Conservation (phyloP, 2,113 vertebrate species). For the Pungitius pungitius region DNA sequence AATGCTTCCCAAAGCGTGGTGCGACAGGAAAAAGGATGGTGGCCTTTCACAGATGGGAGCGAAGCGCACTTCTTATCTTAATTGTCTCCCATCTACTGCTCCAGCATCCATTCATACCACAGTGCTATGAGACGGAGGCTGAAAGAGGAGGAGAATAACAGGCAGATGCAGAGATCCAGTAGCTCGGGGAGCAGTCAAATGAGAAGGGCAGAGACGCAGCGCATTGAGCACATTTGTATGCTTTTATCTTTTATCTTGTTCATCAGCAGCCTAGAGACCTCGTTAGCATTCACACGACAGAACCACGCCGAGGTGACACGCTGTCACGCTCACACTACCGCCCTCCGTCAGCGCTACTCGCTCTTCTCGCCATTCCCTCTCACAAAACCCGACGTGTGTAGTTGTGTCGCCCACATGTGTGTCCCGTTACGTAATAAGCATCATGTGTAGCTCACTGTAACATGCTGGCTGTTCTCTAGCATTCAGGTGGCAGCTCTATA, state of each 20-base stretch:
- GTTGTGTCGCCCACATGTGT: not conserved
- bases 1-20: conserved; percentile 6
- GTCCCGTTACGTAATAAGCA: not conserved
- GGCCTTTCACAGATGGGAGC: conserved; percentile 28
- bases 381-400: not conserved
- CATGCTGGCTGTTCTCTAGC: not conserved
- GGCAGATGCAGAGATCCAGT: not conserved
- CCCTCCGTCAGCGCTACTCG: conserved; percentile 1
- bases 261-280: conserved; percentile 31
- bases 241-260: conserved; percentile 48
- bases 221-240: conserved; percentile 20
- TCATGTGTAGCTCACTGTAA: not conserved
- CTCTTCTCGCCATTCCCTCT: not conserved
- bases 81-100: conserved; percentile 42
- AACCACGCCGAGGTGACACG: conserved; percentile 32
- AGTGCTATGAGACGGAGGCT: conserved; percentile 5
- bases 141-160: not conserved
- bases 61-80: conserved; percentile 37
- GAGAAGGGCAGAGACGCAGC: not conserved
- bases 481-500: conserved; percentile 19
- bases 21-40: conserved; percentile 24
- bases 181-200: conserved; percentile 17
- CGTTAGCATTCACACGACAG: conserved; percentile 48
- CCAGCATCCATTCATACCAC: conserved; percentile 25
- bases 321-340: conserved; percentile 15